Evolutionary conservation across 1,140 invertebrate genomes (phyloP), one percentile per base, ranked within the genome.

Genomic region (Ephestia elutella): DNA sequence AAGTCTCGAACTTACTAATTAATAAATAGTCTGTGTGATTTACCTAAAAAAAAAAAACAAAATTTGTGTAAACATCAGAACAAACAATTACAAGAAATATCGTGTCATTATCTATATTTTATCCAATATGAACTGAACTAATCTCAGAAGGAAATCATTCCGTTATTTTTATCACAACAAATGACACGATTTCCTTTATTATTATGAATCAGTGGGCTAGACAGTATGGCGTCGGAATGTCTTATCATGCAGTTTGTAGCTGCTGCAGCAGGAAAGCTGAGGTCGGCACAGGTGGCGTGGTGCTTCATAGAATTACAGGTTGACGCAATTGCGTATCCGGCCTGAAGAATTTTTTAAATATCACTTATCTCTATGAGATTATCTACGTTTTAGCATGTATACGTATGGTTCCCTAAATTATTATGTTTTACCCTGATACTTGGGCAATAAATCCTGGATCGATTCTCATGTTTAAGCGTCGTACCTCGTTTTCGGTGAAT

Each of bases 211-310:
- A 44, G n/a, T 35, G 5, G 17, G 17, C 50, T 51, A 66, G 64
- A 66, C 64, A 50, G 59, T 54, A 18, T 38, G 60, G 35, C 64
- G 59, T 18, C 56, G 55, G 49, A 63, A 49, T 49, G 10, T 56
- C 48, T 57, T 63, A 56, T 58, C 57, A n/a, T 25, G 50, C 21
- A 60, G 5, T 53, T 54, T 54, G 21, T 49, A n/a, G 21, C 13
- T 53, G 13, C n/a, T 11, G 75, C 78, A 70, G 71, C 75, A 76
- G 79, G 79, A 82, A 80, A 72, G 70, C 72, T 78, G 77, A 75
- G 79, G 60, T 57, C 61, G 65, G 18, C 70, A 60, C 73, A 79
- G 74, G 72, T 78, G 73, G 59, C 53, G 49, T 54, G 49, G 32
- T 35, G 30, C 56, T 79, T 78, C 79, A 73, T 38, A 68, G 79